phyloP scores from a whole-genome alignment of 1,140 invertebrate genomes.

The Ips nitidus region DNA sequence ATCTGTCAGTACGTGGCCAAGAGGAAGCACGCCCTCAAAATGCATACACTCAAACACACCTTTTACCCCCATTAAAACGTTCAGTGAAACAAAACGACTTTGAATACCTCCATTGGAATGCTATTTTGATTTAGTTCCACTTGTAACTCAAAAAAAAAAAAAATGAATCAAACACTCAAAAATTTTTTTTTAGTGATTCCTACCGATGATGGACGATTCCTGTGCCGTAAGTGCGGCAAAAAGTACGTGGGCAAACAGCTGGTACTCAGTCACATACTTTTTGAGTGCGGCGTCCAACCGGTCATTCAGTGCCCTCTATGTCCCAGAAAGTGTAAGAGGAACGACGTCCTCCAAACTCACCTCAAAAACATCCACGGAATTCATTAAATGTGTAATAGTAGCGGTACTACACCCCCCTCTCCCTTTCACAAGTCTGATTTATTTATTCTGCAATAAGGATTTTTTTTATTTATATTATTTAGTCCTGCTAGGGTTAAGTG shows the following conservation, averaged over 20 bases:
- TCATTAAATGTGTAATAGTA: conserved; percentile 13
- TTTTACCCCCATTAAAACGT: neutral
- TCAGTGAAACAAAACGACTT: no score
- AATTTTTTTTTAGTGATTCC: conserved; percentile 31
- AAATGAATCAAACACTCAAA: neutral
- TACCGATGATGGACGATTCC: conserved; percentile 29
- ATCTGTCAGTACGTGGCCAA: conserved; percentile 30
- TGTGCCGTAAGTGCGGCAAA: conserved; percentile 57
- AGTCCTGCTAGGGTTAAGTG: no score
- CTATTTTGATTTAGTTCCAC: no score
- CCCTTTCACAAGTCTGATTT: no score
- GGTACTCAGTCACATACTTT: conserved; percentile 62
- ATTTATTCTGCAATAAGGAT: no score
- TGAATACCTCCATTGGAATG: no score
- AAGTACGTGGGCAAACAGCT: conserved; percentile 59
- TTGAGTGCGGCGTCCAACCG: conserved; percentile 68
- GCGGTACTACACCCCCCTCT: no score
- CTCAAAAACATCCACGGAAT: conserved; percentile 46
- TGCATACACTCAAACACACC: conserved; percentile 31
- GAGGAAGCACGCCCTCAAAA: conserved; percentile 30
- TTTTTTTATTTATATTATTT: no score
- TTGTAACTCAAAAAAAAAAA: no score
- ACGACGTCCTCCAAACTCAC: conserved; percentile 44
- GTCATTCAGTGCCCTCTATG: conserved; percentile 46
- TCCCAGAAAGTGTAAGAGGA: conserved; percentile 49